Conservation (phyloP, 2,797 vertebrate species). For the Sebastes itinus region DNA sequence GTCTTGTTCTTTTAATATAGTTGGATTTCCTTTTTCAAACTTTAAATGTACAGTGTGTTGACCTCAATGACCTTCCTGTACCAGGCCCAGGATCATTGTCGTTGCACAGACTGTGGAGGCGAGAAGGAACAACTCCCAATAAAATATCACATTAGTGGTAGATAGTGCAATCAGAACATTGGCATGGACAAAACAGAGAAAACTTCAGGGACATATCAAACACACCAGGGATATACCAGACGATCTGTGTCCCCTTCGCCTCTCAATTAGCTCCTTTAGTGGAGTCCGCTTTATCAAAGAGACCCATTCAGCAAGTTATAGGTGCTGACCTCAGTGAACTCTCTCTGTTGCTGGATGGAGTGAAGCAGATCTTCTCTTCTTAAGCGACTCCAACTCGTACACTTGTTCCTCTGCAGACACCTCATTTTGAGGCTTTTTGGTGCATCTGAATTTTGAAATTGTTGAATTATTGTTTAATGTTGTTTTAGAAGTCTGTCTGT, state of each 20-base stretch:
- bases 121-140: not conserved
- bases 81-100: not conserved
- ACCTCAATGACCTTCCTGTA: not conserved
- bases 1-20: not conserved
- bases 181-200: not conserved
- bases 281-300: conserved; percentile 18
- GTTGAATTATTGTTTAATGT: not conserved
- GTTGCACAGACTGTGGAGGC: not conserved
- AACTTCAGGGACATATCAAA: not conserved
- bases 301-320: conserved; percentile 17
- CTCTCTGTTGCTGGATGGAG: not conserved
- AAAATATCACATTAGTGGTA: not conserved
- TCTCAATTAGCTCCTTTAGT: conserved; percentile 4
- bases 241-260: not conserved
- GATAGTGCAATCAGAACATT: not conserved
- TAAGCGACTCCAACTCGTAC: not conserved
- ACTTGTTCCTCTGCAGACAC: not conserved
- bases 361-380: not conserved
- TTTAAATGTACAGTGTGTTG: not conserved
- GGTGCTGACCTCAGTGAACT: conserved; percentile 3
- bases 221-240: not conserved
- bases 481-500: not conserved
- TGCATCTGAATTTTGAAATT: not conserved
- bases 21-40: not conserved
- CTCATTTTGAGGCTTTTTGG: not conserved